A percentile compares a stretch with the other conserved stretches of the same genome.
phyloP scores from a whole-genome alignment of 2,797 vertebrate species.

The Coracias cyanogaster region DNA sequence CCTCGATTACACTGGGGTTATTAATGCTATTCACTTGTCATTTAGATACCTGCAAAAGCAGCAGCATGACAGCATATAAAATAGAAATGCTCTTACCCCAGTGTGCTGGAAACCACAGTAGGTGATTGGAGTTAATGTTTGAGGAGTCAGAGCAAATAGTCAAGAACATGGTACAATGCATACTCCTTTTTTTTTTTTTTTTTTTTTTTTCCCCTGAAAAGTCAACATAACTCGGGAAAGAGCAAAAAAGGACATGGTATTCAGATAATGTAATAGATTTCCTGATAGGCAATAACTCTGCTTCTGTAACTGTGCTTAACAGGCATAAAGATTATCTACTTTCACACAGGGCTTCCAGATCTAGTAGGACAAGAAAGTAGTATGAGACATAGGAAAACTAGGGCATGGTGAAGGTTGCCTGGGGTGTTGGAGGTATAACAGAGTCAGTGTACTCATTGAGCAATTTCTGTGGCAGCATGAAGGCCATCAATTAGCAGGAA shows the following conservation, averaged over 20 bases:
- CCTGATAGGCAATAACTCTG: not conserved
- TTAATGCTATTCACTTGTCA: not conserved
- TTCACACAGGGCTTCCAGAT: not conserved
- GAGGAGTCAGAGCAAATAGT: conserved; percentile 23
- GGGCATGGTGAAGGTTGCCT: conserved; percentile 23
- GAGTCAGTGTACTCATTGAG: not conserved
- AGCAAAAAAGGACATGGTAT: not conserved
- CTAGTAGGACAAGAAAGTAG: conserved; percentile 16
- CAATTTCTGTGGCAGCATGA: not conserved
- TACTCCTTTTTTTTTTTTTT: accelerated
- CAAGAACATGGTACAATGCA: not conserved
- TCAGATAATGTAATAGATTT: not conserved
- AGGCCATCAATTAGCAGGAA: conserved; percentile 40
- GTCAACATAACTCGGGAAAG: not conserved
- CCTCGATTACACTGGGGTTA: not conserved
- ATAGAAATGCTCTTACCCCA: not conserved
- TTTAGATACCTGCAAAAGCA: not conserved
- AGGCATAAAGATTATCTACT: conserved; percentile 29
- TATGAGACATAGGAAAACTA: not conserved
- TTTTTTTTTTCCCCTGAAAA: not conserved
- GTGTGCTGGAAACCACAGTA: not conserved
- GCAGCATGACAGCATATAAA: not conserved
- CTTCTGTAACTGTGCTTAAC: not conserved
- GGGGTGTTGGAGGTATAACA: not conserved
- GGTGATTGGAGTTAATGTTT: not conserved